A percentile compares a stretch with the other conserved stretches of the same genome.
Evolutionary conservation across 1,140 invertebrate species (phyloP).

Genomic region (Danaus melanippus): DNA sequence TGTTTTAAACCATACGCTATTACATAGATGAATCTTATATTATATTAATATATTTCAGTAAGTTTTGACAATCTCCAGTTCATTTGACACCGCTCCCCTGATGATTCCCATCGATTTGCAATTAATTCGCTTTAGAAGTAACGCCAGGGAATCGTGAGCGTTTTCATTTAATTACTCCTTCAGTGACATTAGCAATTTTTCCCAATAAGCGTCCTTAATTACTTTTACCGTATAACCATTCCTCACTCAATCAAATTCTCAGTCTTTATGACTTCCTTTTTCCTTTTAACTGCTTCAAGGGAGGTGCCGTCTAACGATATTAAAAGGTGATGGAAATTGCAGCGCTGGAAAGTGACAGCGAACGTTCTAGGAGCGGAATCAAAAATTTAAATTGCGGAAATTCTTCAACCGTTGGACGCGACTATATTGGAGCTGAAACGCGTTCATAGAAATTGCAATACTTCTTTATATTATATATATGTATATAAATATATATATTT

Average conservation of each 20-base stretch:
- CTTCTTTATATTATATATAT: slow-evolving; percentile 19
- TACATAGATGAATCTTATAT: too few relatives aligned
- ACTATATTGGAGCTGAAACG: slow-evolving; percentile 45
- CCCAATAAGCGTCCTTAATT: slow-evolving; percentile 51
- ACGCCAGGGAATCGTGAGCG: slow-evolving; percentile 24
- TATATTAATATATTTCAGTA: too few relatives aligned
- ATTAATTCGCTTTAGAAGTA: slow-evolving; percentile 26
- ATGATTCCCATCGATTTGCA: slow-evolving; percentile 22
- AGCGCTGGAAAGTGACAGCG: slow-evolving; percentile 41
- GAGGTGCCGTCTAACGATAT: slow-evolving; percentile 48
- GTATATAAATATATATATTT: too few relatives aligned
- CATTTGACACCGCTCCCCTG: slow-evolving; percentile 10
- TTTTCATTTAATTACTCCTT: slow-evolving; percentile 24
- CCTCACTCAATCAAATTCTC: slow-evolving; percentile 48
- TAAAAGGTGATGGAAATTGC: slow-evolving; percentile 42
- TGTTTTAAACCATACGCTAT: too few relatives aligned
- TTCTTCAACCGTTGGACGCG: slow-evolving; percentile 48
- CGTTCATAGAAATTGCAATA: slow-evolving; percentile 33
- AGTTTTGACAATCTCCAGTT: background rate
- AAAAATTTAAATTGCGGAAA: slow-evolving; percentile 64
- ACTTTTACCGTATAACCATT: slow-evolving; percentile 42
- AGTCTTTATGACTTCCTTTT: slow-evolving; percentile 38
- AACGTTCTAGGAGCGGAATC: slow-evolving; percentile 40
- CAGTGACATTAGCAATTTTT: slow-evolving; percentile 54
- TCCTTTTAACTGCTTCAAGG: slow-evolving; percentile 34